phyloP scores from a whole-genome alignment of 2,888 invertebrate genomes.

The Herminia tarsipennalis region DNA sequence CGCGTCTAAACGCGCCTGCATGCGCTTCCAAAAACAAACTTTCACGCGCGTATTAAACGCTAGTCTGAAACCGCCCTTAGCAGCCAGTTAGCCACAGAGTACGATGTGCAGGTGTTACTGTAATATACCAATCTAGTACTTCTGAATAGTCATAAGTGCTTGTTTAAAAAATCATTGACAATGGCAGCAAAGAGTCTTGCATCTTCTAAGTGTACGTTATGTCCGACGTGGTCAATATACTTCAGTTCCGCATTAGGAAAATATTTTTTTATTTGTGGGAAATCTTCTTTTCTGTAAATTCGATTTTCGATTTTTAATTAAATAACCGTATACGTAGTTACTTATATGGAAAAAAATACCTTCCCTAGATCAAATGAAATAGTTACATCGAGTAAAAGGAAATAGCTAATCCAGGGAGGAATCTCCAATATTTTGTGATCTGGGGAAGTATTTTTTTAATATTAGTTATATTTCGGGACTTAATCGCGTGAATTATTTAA shows the following conservation, averaged over 20 bases:
- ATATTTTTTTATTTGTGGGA: conserved; percentile 46
- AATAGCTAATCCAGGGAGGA: too few relatives aligned
- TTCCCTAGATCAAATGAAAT: too few relatives aligned
- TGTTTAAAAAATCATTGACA: conserved; percentile 8
- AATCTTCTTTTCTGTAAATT: conserved; percentile 51
- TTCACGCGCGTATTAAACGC: neutral
- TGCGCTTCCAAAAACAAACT: neutral
- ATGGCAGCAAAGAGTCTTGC: conserved; percentile 62
- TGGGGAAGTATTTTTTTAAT: too few relatives aligned
- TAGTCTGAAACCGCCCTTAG: too few relatives aligned
- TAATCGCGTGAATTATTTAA: too few relatives aligned
- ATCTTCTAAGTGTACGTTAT: conserved; percentile 67
- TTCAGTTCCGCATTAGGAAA: conserved; percentile 61
- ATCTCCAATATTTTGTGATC: too few relatives aligned
- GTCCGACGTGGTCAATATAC: conserved; percentile 60
- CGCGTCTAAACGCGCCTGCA: neutral
- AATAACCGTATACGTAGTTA: too few relatives aligned
- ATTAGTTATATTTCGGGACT: too few relatives aligned
- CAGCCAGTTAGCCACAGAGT: too few relatives aligned
- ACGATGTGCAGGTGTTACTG: neutral
- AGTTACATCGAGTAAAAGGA: too few relatives aligned
- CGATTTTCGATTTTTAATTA: too few relatives aligned
- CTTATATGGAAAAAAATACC: too few relatives aligned
- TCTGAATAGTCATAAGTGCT: neutral
- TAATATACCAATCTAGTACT: neutral